A percentile compares a stretch with the other conserved stretches of the same genome.
These are phyloP conservation scores for Paraescarpia echinospica DNA, from an alignment of 1,140 invertebrate species.

Conservation along the genomic window DNA sequence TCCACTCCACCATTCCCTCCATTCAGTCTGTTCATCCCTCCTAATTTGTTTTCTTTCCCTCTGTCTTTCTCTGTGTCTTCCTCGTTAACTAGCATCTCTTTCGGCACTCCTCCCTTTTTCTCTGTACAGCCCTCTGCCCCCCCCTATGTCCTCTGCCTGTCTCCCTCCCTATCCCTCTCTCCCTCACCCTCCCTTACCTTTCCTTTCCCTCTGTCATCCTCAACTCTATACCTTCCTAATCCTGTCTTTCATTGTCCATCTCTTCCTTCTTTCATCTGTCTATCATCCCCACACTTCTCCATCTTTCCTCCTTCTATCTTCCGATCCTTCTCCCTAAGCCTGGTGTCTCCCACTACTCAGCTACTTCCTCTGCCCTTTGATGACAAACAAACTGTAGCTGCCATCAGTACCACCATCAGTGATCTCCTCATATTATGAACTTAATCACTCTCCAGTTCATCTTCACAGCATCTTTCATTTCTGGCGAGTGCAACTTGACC, in stretches of 20 bases:
- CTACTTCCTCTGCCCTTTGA: conserved; percentile 8
- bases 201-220: neutral
- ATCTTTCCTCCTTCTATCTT: neutral
- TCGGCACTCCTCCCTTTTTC: neutral
- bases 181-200: neutral
- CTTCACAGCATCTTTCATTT: conserved; percentile 10
- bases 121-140: neutral
- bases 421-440: neutral
- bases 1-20: neutral
- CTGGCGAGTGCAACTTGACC: neutral
- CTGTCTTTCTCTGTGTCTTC: conserved; percentile 16
- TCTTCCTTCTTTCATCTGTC: no score
- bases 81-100: neutral
- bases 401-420: neutral
- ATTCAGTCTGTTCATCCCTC: neutral
- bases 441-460: neutral
- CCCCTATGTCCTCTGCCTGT: neutral
- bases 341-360: neutral
- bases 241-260: neutral
- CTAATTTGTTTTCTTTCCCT: neutral
- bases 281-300: neutral
- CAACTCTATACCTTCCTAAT: no score
- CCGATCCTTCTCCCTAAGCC: no score
- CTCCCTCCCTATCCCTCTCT: neutral
- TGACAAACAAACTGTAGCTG: no score